phyloP scores from a whole-genome alignment of 2,888 invertebrate species.

The Drepanosiphum platanoidis region DNA sequence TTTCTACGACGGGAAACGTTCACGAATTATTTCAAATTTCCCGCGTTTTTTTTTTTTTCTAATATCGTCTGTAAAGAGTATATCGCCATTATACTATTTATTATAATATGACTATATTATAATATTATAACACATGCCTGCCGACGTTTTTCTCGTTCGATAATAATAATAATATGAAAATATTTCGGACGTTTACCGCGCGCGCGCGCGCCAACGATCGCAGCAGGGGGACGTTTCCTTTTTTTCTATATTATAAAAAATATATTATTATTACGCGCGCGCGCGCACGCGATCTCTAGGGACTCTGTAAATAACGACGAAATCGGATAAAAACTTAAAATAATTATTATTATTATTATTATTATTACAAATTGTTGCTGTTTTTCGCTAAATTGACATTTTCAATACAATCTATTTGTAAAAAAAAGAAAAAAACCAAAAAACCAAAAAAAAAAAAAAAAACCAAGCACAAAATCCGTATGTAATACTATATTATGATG shows the following conservation, averaged over 20 bases:
- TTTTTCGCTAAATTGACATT: constrained; percentile 29
- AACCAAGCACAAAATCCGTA: not conserved
- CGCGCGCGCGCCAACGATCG: too few relatives aligned
- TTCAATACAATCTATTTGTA: not conserved
- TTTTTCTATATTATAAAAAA: not conserved
- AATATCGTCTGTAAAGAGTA: not conserved
- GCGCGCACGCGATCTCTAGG: constrained; percentile 1
- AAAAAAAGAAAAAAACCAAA: too few relatives aligned
- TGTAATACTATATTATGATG: not conserved
- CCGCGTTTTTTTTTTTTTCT: not conserved
- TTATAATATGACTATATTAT: not conserved
- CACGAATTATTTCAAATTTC: constrained; percentile 36
- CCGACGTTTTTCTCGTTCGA: not conserved
- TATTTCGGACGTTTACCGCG: constrained; percentile 1
- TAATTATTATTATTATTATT: too few relatives aligned
- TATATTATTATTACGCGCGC: not conserved
- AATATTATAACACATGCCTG: not conserved
- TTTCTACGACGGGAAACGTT: not conserved
- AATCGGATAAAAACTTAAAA: not conserved
- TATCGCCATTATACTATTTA: not conserved
- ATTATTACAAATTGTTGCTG: constrained; percentile 10
- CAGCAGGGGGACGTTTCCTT: not conserved
- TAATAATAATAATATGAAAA: too few relatives aligned
- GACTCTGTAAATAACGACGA: constrained; percentile 6
- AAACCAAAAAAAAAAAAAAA: too few relatives aligned